Percentiles rank a stretch among this genome's conserved stretches.
Evolutionary conservation across 2,888 invertebrate species (phyloP).

Genomic region (Lycaena phlaeas): DNA sequence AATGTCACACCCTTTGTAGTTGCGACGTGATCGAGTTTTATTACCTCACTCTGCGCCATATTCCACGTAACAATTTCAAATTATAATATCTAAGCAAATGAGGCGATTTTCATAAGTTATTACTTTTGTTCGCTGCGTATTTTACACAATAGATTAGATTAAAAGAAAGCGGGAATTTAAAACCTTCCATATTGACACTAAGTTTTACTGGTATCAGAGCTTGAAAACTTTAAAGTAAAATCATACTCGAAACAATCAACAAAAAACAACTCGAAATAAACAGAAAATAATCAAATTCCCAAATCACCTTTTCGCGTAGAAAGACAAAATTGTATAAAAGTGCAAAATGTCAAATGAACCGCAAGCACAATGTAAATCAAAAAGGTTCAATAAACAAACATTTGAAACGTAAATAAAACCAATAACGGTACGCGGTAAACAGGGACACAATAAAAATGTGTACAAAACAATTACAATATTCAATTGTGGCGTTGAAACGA

Average conservation of each 20-base stretch:
- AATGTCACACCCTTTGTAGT: constrained; percentile 23
- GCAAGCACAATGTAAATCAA: constrained; percentile 23
- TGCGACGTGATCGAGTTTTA: constrained; percentile 17
- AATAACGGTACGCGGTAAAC: constrained; percentile 38
- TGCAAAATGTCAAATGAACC: constrained; percentile 1
- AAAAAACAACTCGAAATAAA: too few relatives aligned
- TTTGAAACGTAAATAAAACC: constrained; percentile 28
- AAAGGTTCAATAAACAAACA: constrained; percentile 30
- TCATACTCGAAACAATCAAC: too few relatives aligned
- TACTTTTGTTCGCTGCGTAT: neutral
- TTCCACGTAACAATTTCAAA: constrained; percentile 11
- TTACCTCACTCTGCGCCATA: constrained; percentile 15
- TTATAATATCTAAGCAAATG: neutral
- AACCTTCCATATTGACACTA: too few relatives aligned
- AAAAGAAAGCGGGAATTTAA: too few relatives aligned
- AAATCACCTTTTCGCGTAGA: too few relatives aligned
- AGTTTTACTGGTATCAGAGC: too few relatives aligned
- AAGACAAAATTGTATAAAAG: constrained; percentile 7
- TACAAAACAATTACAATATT: constrained; percentile 48
- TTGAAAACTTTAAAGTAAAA: too few relatives aligned
- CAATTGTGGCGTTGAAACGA: constrained; percentile 61
- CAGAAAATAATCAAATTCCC: too few relatives aligned
- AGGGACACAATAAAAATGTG: constrained; percentile 43
- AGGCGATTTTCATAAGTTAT: neutral
- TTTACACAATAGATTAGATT: too few relatives aligned